Conservation (phyloP, 2,797 vertebrate species). For the Syngnathus rostellatus region DNA sequence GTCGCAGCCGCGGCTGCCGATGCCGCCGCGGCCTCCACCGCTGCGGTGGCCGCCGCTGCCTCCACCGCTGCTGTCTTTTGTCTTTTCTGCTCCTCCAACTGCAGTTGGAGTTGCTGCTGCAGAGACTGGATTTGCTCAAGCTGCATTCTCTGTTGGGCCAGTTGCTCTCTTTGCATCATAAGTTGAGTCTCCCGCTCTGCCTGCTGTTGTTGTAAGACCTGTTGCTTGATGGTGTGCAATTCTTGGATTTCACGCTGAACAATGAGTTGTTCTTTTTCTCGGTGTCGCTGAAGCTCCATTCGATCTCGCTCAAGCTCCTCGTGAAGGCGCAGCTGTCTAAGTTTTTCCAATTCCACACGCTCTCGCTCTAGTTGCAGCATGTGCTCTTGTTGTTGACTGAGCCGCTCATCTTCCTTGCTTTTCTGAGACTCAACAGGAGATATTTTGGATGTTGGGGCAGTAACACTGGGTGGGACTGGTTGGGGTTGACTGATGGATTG, state of each 20-base stretch:
- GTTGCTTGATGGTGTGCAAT: constrained; percentile 95
- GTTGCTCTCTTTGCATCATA: constrained; percentile 92
- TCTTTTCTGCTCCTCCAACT: constrained; percentile 94
- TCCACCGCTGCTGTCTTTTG: constrained; percentile 82
- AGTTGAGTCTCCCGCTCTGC: constrained; percentile 92
- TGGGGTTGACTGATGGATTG: constrained; percentile 51
- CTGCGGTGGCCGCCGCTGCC: constrained; percentile 74
- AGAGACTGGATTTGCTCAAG: constrained; percentile 96
- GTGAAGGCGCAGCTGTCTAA: constrained; percentile 87
- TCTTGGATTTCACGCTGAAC: constrained; percentile 97
- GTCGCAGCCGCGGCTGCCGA: constrained; percentile 81
- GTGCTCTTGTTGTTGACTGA: constrained; percentile 92
- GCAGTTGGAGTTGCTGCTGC: constrained; percentile 97
- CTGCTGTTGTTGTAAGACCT: constrained; percentile 97
- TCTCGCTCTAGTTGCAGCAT: constrained; percentile 90
- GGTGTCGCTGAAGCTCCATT: constrained; percentile 87
- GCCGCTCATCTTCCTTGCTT: constrained; percentile 82
- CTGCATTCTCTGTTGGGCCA: constrained; percentile 94
- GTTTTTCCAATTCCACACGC: constrained; percentile 90
- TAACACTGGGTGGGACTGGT: constrained; percentile 31
- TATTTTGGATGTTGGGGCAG: constrained; percentile 34
- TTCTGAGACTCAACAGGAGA: constrained; percentile 66
- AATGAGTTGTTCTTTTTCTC: constrained; percentile 93
- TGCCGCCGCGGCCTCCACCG: constrained; percentile 78
- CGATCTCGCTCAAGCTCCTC: constrained; percentile 95